phyloP scores from a whole-genome alignment of 2,113 vertebrate species.

The Pogonocichla stellata region DNA sequence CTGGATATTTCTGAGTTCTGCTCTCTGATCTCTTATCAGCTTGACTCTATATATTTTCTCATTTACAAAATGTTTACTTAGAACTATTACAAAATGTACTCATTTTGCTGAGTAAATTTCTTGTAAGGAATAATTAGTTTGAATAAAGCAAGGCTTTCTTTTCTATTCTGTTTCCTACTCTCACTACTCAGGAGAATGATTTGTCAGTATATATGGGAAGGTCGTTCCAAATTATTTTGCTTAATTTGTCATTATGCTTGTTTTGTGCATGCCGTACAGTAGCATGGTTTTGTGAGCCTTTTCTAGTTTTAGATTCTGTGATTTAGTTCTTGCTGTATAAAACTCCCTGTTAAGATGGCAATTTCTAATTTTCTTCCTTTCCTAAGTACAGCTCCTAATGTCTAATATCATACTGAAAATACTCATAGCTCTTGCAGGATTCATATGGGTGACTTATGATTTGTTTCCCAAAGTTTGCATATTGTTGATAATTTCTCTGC shows the following conservation, averaged over 20 bases:
- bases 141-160: neutral
- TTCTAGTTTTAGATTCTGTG: neutral
- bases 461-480: neutral
- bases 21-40: neutral
- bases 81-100: neutral
- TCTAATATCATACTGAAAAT: neutral
- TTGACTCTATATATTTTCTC: neutral
- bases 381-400: neutral
- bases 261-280: neutral
- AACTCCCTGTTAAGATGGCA: neutral
- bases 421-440: neutral
- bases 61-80: neutral
- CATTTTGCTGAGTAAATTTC: neutral
- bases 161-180: neutral
- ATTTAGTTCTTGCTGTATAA: neutral
- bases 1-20: neutral
- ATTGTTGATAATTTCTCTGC: neutral
- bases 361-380: neutral
- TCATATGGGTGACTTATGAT: neutral
- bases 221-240: neutral
- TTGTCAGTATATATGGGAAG: fast-evolving
- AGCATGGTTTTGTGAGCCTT: neutral
- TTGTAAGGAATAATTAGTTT: neutral
- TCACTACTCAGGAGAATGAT: neutral
- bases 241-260: neutral